Evolutionary conservation across 2,113 vertebrate species (phyloP).

Genomic region (Todiramphus chloris): DNA sequence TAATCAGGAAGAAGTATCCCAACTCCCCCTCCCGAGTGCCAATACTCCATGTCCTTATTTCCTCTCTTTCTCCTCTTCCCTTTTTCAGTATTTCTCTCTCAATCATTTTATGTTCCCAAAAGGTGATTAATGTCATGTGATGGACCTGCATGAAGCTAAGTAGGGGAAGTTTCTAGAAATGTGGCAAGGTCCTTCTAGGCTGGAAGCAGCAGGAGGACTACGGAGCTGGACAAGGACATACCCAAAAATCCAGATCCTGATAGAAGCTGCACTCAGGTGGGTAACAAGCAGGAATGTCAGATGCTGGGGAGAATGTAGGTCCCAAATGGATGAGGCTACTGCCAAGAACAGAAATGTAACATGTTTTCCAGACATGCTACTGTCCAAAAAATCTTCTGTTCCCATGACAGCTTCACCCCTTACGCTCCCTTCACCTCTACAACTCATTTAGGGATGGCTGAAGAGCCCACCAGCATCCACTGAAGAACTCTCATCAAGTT

Average conservation of each 20-base stretch:
- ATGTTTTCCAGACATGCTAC: neutral
- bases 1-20: slow-evolving; percentile 47
- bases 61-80: neutral
- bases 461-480: neutral
- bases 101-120: neutral
- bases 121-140: neutral
- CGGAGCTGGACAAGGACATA: neutral
- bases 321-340: neutral
- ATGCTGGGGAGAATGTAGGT: neutral
- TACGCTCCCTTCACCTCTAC: neutral
- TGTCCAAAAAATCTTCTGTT: neutral
- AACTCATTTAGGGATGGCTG: neutral
- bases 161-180: neutral
- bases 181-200: neutral
- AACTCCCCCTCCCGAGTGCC: neutral
- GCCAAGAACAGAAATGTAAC: neutral
- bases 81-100: neutral
- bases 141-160: neutral
- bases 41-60: slow-evolving; percentile 33
- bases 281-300: neutral
- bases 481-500: neutral
- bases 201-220: neutral
- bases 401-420: neutral
- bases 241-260: neutral
- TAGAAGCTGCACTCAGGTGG: neutral